Evolutionary conservation across 1,140 invertebrate genomes (phyloP), one percentile per base, ranked within the genome.

Genomic region (Stegodyphus mimosarum): DNA sequence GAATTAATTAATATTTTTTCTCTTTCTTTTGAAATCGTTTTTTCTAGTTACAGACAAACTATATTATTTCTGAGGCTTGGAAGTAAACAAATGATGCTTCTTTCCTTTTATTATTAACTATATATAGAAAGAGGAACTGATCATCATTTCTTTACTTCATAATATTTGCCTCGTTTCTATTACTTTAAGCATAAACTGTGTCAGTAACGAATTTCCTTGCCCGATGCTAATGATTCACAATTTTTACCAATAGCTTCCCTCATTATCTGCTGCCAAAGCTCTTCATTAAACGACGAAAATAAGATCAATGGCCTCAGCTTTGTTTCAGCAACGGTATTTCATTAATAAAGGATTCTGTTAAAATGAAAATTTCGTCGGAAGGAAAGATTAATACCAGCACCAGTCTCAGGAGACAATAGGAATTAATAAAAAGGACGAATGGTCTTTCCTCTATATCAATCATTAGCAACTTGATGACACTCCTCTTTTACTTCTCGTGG

Each of bases 181-280:
- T 81, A 63, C 15, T 81, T 15, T 81, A 50, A 11, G 13, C 18
- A n/a, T 72, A 81, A 81, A 81, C 67, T 60, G 51, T 72, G 52
- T 63, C 78, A 72, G 78, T 81, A 72, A 81, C 69, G 70, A 72
- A 72, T 81, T 72, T 79, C 52, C 52, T 70, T 55, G 53, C 49
- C 51, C 53, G 48, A 33, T 79, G 66, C 77, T 79, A 79, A 79
- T 79, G 67, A 48, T 70, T 79, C 77, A 49, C 77, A 33, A 70
- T 79, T 81, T 81, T 70, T 81, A n/a, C 78, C 55, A 63, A 81
- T 81, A 72, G 63, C n/a, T 81, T 81, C 53, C 66, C 66, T 69
- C 67, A 79, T 79, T 79, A 69, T 53, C 75, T 77, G 63, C 75
- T 60, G 15, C 9, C 55, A 10, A 10, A 67, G 11, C 64, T 5